These are phyloP conservation scores for Busseola fusca DNA, from an alignment of 2,888 invertebrate species.

Conservation along the genomic window DNA sequence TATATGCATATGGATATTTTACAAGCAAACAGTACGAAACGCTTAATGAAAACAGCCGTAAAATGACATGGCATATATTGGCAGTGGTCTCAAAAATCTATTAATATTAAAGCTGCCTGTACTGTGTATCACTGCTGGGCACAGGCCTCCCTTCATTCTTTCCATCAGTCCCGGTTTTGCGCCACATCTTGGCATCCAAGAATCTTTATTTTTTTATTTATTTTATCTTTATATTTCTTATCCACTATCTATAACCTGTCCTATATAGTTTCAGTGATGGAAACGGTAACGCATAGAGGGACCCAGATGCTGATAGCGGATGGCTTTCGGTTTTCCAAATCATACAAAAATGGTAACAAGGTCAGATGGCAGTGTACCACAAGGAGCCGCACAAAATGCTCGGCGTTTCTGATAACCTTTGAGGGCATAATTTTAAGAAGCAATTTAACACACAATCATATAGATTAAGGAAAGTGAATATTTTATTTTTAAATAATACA, in stretches of 20 bases:
- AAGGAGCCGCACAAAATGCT: slow-evolving; percentile 67
- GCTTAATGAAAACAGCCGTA: too few species aligned
- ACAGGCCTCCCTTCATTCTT: too few species aligned
- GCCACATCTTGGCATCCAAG: not conserved
- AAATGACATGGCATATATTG: not conserved
- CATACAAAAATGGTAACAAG: slow-evolving; percentile 65
- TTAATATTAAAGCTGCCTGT: not conserved
- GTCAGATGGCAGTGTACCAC: slow-evolving; percentile 72
- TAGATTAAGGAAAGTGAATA: slow-evolving; percentile 7
- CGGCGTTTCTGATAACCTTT: slow-evolving; percentile 68
- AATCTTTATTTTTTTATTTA: not conserved
- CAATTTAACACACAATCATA: slow-evolving; percentile 66
- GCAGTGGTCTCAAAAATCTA: not conserved
- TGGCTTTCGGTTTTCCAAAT: slow-evolving; percentile 73
- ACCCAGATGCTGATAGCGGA: slow-evolving; percentile 71
- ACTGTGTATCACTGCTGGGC: not conserved
- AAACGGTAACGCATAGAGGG: slow-evolving; percentile 69
- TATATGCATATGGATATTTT: not conserved
- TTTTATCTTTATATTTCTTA: too few species aligned
- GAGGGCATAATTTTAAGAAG: slow-evolving; percentile 62
- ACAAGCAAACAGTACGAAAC: not conserved
- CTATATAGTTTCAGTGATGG: slow-evolving; percentile 65
- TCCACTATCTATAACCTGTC: not conserved
- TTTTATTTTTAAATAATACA: slow-evolving; percentile 14
- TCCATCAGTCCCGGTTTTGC: not conserved